Conservation (phyloP, 2,113 vertebrate genomes). For the Xenopus laevis region DNA sequence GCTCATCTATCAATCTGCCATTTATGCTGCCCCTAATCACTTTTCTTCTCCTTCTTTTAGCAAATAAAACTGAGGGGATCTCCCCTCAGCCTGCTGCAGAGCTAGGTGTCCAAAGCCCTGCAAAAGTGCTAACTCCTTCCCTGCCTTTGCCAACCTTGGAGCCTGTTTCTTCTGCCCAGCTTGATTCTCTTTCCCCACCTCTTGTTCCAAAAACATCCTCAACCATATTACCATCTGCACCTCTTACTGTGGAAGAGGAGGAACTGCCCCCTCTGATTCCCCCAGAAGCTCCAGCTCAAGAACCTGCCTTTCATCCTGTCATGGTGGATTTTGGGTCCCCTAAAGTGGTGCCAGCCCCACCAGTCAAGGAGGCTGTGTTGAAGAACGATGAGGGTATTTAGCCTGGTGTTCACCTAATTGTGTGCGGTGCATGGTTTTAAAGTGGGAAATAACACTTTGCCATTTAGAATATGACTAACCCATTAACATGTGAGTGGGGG, state of each 20-base stretch:
- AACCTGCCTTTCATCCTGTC: slow-evolving; percentile 59
- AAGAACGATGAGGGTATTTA: slow-evolving; percentile 94
- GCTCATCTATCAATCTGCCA: too few species aligned
- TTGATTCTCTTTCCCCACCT: slow-evolving; percentile 38
- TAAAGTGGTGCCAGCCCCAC: slow-evolving; percentile 62
- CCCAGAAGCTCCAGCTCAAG: slow-evolving; percentile 67
- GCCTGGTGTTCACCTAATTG: slow-evolving; percentile 55
- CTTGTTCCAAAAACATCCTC: slow-evolving; percentile 47
- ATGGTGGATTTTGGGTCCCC: slow-evolving; percentile 62
- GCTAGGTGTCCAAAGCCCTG: slow-evolving; percentile 14
- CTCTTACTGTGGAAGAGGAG: slow-evolving; percentile 65
- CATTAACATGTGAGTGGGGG: background rate
- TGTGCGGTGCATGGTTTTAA: slow-evolving; percentile 49
- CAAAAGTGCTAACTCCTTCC: slow-evolving; percentile 49
- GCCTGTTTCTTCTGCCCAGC: background rate
- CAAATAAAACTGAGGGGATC: slow-evolving; percentile 31
- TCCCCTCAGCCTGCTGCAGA: slow-evolving; percentile 14
- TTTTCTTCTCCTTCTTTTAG: slow-evolving; percentile 32
- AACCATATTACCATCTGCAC: background rate
- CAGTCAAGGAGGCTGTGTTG: slow-evolving; percentile 75
- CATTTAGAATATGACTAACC: slow-evolving; percentile 61
- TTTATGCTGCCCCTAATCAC: slow-evolving; percentile 2
- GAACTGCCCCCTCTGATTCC: slow-evolving; percentile 91
- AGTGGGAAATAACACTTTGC: slow-evolving; percentile 42
- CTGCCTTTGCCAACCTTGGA: slow-evolving; percentile 36